Evolutionary conservation across 2,888 invertebrate species (phyloP), one percentile per base, ranked within the genome.

Genomic region (Platypus cylindrus): DNA sequence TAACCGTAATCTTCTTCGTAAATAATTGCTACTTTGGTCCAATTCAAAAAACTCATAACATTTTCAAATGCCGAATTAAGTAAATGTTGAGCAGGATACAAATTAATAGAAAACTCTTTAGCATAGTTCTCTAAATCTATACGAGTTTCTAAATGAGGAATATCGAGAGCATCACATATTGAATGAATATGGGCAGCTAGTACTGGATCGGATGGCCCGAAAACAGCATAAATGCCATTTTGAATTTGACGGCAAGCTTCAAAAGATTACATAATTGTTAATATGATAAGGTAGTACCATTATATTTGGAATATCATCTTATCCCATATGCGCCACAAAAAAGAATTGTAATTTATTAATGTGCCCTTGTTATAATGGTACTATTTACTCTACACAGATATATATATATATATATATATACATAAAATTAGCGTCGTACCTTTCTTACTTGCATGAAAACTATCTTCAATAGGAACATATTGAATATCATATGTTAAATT

Each of bases 1-100:
- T 62, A 45, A 78, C 79, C 78, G 50, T 73, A 73, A 52, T 82
- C 75, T 52, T 80, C 78, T 56, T 87, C 84, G 59, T 82, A 85
- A 34, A 87, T 67, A 44, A 87, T 73, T 31, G 82, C 83, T 43
- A 84, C 78, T 53, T 70, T 70, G 11, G 79, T 80, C 85, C 86
- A 86, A 53, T 81, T 79, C 50, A 84, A 71, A 56, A 79, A 78
- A 36, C 66, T 64, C 64, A 86, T 78, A 43, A 83, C 72, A 59
- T 85, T 84, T 47, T 75, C 68, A 52, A 80, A 78, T 24, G 85
- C 84, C 43, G 64, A 60, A 54, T 82, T 78, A 43, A 86, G 69
- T 44, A 77, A 66, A 46, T 67, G 65, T 58, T 81, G 78, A 48
- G 80, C 71, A 28, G 86, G 86, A 61, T 80, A 73, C 27, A 86